phyloP scores from a whole-genome alignment of 2,888 invertebrate genomes.

The Acrobasis consociella region DNA sequence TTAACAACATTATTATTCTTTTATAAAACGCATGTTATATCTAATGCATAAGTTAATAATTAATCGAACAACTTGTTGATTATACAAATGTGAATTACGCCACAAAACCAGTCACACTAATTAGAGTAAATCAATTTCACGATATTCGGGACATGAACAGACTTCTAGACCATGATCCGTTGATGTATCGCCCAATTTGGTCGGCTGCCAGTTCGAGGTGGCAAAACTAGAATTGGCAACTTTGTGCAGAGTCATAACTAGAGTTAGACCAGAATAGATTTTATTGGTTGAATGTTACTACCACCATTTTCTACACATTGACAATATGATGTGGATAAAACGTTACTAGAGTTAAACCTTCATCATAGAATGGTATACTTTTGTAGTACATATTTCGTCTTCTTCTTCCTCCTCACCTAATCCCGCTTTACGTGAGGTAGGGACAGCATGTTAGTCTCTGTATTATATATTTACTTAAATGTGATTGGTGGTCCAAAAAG shows the following conservation, averaged over 20 bases:
- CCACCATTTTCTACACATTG: background rate
- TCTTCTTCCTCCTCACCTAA: too few relatives aligned
- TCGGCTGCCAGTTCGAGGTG: conserved; percentile 54
- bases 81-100: conserved; percentile 21
- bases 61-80: conserved; percentile 25
- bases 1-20: too few relatives aligned
- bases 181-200: conserved; percentile 53
- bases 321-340: too few relatives aligned
- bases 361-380: too few relatives aligned
- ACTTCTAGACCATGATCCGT: conserved; percentile 44
- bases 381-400: too few relatives aligned
- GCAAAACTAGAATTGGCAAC: conserved; percentile 36
- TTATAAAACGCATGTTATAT: too few relatives aligned
- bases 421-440: too few relatives aligned
- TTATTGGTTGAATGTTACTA: conserved; percentile 6
- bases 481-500: too few relatives aligned
- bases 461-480: too few relatives aligned
- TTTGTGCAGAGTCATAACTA: conserved; percentile 24
- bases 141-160: conserved; percentile 43
- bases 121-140: conserved; percentile 62
- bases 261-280: conserved; percentile 18
- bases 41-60: background rate
- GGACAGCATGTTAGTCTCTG: too few relatives aligned
- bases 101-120: conserved; percentile 44
- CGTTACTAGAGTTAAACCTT: too few relatives aligned